Base-by-base conservation (phyloP, 2,113 vertebrate species). In the Misgurnus mizolepis region DNA sequence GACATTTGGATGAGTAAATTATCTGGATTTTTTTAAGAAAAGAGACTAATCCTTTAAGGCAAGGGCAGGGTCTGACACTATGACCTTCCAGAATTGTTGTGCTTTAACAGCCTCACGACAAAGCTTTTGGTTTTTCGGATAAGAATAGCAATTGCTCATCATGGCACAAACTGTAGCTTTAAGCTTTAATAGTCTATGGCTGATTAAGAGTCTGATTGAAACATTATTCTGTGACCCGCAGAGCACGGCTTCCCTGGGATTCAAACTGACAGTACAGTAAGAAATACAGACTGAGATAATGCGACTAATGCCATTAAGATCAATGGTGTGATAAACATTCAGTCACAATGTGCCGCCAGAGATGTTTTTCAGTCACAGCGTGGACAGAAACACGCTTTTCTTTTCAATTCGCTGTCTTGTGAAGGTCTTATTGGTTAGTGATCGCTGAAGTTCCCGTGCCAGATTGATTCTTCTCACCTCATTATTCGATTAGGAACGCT, bases 391-490 rank as follows among this genome's bases (percentile, higher is more conserved):
- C 18, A 39, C 27, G 17, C 2, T 80, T 61, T 80, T 53, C 8
- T 53, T 17, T 50, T 39, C 14, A 61, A 68, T 72, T 68, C 6
- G 39, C 61, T 67, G 18, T 78, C 47, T 64, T 27, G 47, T 64
- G 41, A 58, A 12, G 41, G 56, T 76, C 66, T 45, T 10, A 68
- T 49, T 75, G 80, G 12, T 61, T 66, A 7, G 14, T 60, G 43
- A 84, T 73, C 79, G 43, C 66, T n/a, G 40, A 81, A 67, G 65
- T 86, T 84, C 86, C 83, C 60, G 77, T 82, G 69, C 71, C 47
- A 76, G 79, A 89, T 89, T 89, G 87, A 92, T 92, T 90, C 79
- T 89, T 89, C 56, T 80, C 76, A 81, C 2, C 70, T 69, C 87
- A 88, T 89, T 87, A 87, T 61, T 74, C 78, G 77, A 85, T 85